Percentiles rank a stretch among this genome's conserved stretches.
phyloP scores from a whole-genome alignment of 1,140 invertebrate species.

The Calliopsis andreniformis region DNA sequence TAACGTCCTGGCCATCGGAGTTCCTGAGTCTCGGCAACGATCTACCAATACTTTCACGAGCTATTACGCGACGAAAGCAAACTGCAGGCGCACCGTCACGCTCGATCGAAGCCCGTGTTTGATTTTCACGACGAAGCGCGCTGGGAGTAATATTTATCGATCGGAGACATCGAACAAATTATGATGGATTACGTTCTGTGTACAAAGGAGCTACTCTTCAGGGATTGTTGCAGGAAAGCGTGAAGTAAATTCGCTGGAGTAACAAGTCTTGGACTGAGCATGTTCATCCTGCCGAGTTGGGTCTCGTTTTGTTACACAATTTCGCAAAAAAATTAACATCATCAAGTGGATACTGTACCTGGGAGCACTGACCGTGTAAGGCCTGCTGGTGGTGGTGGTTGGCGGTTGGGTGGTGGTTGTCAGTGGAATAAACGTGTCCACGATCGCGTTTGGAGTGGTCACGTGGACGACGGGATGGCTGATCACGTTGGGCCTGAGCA shows the following conservation, averaged over 20 bases:
- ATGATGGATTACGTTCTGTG: too few species aligned
- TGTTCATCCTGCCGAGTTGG: too few species aligned
- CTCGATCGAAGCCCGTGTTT: neutral
- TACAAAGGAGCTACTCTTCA: too few species aligned
- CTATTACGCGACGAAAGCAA: constrained; percentile 14
- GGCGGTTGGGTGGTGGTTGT: constrained; percentile 74
- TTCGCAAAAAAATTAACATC: too few species aligned
- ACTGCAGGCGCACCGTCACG: neutral
- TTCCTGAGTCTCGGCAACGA: neutral
- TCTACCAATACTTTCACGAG: constrained; percentile 25
- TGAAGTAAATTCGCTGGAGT: too few species aligned
- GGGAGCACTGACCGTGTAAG: constrained; percentile 73
- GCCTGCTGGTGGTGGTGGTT: constrained; percentile 74
- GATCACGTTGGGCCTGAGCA: constrained; percentile 72
- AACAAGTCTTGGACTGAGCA: too few species aligned
- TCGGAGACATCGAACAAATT: too few species aligned
- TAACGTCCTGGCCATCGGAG: too few species aligned
- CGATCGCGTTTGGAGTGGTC: constrained; percentile 77
- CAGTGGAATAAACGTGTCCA: constrained; percentile 74
- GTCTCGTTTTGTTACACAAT: too few species aligned
- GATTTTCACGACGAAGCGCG: neutral
- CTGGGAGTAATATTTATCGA: neutral
- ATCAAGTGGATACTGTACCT: constrained; percentile 70
- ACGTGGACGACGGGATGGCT: constrained; percentile 75
- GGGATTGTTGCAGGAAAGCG: too few species aligned